Conservation (phyloP, 2,797 vertebrate genomes). For the Sphenodon punctatus region DNA sequence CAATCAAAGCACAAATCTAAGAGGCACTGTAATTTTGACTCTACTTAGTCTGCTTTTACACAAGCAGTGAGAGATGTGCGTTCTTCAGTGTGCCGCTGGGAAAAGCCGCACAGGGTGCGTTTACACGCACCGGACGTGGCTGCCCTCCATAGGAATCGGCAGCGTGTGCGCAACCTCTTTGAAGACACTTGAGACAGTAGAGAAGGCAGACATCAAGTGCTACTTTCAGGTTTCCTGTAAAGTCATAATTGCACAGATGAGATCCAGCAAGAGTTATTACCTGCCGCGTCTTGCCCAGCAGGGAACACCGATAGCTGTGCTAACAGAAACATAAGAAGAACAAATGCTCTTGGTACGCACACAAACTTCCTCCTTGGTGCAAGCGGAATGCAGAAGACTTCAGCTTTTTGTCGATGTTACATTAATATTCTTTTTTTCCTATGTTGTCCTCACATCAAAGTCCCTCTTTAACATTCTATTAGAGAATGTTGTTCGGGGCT, state of each 20-base stretch:
- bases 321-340: neutral
- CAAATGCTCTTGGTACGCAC: neutral
- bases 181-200: no score
- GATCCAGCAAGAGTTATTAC: neutral
- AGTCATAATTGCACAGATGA: neutral
- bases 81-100: no score
- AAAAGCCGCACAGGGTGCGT: no score
- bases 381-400: neutral
- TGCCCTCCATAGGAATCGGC: no score
- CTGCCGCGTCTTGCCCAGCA: neutral
- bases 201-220: neutral
- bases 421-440: neutral
- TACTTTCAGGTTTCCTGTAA: neutral
- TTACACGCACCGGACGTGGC: no score
- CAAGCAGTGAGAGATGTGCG: no score
- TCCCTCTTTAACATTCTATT: neutral
- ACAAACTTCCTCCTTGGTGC: neutral
- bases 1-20: no score
- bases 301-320: rapidly evolving
- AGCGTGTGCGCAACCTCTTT: no score
- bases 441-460: neutral
- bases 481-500: neutral
- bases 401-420: neutral
- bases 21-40: no score
- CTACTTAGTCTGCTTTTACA: no score